Percentiles rank a stretch among this genome's conserved stretches.
Conservation (phyloP, 2,888 invertebrate genomes). For the Cepaea hortensis region DNA sequence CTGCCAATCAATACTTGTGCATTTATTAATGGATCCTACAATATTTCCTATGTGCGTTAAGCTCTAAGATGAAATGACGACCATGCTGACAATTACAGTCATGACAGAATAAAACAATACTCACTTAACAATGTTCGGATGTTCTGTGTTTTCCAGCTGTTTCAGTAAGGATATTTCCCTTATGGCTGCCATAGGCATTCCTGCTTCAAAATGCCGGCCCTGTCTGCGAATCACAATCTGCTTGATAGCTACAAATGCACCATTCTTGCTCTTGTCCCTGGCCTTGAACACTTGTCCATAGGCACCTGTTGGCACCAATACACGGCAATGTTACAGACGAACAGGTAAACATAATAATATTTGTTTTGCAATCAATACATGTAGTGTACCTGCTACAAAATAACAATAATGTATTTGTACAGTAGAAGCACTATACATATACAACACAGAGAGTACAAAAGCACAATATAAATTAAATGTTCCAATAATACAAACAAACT, state of each 20-base stretch:
- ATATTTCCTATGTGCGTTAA: too few species aligned
- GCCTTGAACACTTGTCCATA: slow-evolving; percentile 97
- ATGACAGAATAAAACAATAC: slow-evolving; percentile 53
- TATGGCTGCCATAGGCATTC: slow-evolving; percentile 93
- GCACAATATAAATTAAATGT: too few species aligned
- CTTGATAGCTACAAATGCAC: slow-evolving; percentile 93
- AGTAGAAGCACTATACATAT: too few species aligned
- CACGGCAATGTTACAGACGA: background rate
- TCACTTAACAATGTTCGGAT: slow-evolving; percentile 95
- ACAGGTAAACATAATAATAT: background rate
- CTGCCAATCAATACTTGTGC: too few species aligned
- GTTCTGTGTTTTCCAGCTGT: slow-evolving; percentile 89
- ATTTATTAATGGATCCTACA: too few species aligned
- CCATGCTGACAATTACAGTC: too few species aligned
- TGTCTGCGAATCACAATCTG: slow-evolving; percentile 91
- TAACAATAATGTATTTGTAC: too few species aligned
- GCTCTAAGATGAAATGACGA: too few species aligned
- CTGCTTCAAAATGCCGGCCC: slow-evolving; percentile 81
- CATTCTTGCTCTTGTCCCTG: slow-evolving; percentile 85
- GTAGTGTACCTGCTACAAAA: too few species aligned
- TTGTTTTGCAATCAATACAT: too few species aligned
- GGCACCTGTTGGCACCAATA: slow-evolving; percentile 83
- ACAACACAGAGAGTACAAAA: too few species aligned
- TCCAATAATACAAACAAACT: too few species aligned
- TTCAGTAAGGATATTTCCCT: slow-evolving; percentile 93